phyloP scores from a whole-genome alignment of 2,797 vertebrate genomes.

The Malurus leucopterus region DNA sequence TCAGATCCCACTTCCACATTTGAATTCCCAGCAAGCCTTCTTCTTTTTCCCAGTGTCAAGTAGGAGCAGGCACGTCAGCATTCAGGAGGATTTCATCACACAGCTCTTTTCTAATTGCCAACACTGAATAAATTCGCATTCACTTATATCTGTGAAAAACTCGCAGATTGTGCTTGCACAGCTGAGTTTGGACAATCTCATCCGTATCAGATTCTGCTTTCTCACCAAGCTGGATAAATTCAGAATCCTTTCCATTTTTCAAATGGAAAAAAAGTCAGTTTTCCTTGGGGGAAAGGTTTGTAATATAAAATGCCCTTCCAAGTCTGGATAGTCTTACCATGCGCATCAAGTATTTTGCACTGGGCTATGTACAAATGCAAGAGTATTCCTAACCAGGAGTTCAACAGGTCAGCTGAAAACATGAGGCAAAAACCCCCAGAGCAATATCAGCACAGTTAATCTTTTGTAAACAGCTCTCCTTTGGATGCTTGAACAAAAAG shows the following conservation, averaged over 20 bases:
- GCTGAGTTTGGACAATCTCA: neutral
- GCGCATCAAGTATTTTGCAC: neutral
- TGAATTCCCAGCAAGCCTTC: neutral
- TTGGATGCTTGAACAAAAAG: neutral
- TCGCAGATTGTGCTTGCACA: neutral
- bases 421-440: neutral
- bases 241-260: neutral
- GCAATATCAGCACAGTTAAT: neutral
- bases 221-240: neutral
- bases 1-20: neutral
- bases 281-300: neutral
- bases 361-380: neutral
- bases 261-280: neutral
- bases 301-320: neutral
- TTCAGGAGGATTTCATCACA: neutral
- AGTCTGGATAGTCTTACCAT: neutral
- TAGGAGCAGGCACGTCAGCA: neutral
- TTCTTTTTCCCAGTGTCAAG: neutral
- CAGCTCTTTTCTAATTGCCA: slow-evolving; percentile 5
- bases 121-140: slow-evolving; percentile 30
- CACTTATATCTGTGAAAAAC: neutral
- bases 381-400: neutral
- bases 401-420: neutral
- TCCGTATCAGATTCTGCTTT: neutral
- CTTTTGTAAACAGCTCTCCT: neutral